A percentile compares a stretch with the other conserved stretches of the same genome.
phyloP scores from a whole-genome alignment of 2,797 vertebrate genomes.

The Rhinichthys osculus region DNA sequence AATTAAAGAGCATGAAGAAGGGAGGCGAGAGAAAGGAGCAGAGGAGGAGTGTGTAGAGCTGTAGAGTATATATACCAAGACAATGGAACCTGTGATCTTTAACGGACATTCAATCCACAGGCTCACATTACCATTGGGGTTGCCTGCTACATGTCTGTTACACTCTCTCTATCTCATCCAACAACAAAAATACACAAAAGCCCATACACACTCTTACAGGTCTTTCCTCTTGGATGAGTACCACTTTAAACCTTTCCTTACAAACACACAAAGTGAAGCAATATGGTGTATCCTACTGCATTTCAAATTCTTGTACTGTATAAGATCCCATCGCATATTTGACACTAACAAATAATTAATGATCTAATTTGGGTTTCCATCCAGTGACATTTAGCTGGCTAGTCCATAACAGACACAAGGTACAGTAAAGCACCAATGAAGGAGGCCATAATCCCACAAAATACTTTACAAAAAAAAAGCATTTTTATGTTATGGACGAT shows the following conservation, averaged over 20 bases:
- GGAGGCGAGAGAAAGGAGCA: constrained; percentile 41
- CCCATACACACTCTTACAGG: constrained; percentile 3
- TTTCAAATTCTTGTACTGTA: constrained; percentile 40
- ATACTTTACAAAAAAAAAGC: neutral
- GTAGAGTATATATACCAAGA: constrained; percentile 69
- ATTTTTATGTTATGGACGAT: neutral
- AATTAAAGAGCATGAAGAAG: constrained; percentile 54
- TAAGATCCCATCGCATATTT: constrained; percentile 39
- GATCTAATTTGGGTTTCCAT: constrained; percentile 55
- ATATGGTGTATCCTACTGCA: neutral
- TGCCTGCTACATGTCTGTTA: constrained; percentile 71
- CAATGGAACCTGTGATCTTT: constrained; percentile 79
- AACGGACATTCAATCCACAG: constrained; percentile 75
- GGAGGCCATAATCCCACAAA: neutral
- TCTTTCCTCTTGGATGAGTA: constrained; percentile 6
- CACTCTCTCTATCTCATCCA: constrained; percentile 48
- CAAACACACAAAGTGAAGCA: constrained; percentile 18
- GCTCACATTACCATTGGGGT: constrained; percentile 73
- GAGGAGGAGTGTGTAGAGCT: constrained; percentile 40
- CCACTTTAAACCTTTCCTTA: neutral
- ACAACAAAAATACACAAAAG: constrained; percentile 32
- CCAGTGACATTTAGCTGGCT: constrained; percentile 53
- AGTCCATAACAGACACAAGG: constrained; percentile 19
- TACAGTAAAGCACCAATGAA: neutral
- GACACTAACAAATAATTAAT: constrained; percentile 56